Base-by-base conservation (phyloP, 2,113 vertebrate species). In the Aegypius monachus region DNA sequence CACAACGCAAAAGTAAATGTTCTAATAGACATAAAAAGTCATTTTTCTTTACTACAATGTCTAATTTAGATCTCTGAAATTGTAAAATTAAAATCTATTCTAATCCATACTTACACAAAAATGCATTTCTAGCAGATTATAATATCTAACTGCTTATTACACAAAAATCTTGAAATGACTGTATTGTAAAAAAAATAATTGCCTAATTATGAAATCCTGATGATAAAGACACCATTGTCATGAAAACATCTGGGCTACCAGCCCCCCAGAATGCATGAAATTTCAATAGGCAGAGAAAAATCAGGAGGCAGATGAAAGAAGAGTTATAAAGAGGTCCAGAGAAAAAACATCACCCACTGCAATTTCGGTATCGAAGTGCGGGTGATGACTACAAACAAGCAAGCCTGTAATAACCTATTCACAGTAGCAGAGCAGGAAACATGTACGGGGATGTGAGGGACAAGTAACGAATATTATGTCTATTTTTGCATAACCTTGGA, bases 41-140 rank as follows among this genome's bases (percentile, higher is more conserved):
- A 70, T 89, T 95, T 97, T 94, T 79, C 89, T 95, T 80, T 77
- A 80, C 66, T 45, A 96, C 88, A 95, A 95, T 97, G 93, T 53
- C 91, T 80, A 96, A 95, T 91, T 95, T 94, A 85, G 83, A 72
- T 70, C 81, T 94, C 86, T 85, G 83, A 94, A 95, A 95, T 82
- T 83, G 81, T 93, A 95, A 95, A 93, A 97, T 95, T 97, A 96
- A 95, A 93, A 95, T 70, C 81, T 87, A 87, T 95, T 96, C 83
- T 94, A 85, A 94, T 91, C 89, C 34, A 62, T 58, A 91, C 80
- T 90, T 77, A 59, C 34, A 91, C 27, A 91, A 81, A 96, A 95
- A 79, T 29, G 78, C 86, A 85, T 79, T 90, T 81, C 68, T n/a
- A 65, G 88, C 56, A 91, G 92, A 95, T 95, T 93, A 92, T 75